These are phyloP conservation scores for Danio rerio DNA, from an alignment of 2,113 vertebrate species.

Conservation along the genomic window DNA sequence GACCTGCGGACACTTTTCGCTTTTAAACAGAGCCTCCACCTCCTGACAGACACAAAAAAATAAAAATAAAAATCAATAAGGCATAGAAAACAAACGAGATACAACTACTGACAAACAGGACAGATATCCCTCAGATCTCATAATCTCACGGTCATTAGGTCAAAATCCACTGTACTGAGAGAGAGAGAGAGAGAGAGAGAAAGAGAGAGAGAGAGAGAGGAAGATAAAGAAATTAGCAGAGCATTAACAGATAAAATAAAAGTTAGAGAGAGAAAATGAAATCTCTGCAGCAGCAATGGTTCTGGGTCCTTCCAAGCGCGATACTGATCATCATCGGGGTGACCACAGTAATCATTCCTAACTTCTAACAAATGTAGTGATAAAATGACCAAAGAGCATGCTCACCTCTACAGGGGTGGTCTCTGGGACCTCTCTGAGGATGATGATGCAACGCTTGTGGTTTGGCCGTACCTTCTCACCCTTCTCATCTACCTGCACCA, in stretches of 20 bases:
- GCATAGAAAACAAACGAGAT: background rate
- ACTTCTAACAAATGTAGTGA: background rate
- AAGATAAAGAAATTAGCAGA: background rate
- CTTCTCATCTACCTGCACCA: constrained; percentile 98
- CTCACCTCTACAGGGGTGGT: constrained; percentile 94
- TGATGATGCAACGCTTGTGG: constrained; percentile 97
- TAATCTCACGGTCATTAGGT: constrained; percentile 80
- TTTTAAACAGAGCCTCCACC: constrained; percentile 57
- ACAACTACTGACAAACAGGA: background rate
- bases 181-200: background rate
- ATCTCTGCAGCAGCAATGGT: constrained; percentile 65
- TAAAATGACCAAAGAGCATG: background rate
- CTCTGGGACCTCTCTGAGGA: constrained; percentile 95
- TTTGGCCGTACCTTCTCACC: constrained; percentile 97
- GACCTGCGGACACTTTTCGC: constrained; percentile 92
- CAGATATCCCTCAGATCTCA: constrained; percentile 78
- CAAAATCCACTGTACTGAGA: constrained; percentile 69
- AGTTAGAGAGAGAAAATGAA: constrained; percentile 6
- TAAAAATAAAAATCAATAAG: background rate
- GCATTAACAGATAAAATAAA: background rate
- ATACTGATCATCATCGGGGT: constrained; percentile 82
- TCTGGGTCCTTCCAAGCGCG: constrained; percentile 78
- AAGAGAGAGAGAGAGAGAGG: constrained; percentile 9
- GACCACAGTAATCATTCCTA: background rate
- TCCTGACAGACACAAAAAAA: constrained; percentile 34